Evolutionary conservation across 2,888 invertebrate genomes (phyloP).

Genomic region (Frankliniella intonsa): DNA sequence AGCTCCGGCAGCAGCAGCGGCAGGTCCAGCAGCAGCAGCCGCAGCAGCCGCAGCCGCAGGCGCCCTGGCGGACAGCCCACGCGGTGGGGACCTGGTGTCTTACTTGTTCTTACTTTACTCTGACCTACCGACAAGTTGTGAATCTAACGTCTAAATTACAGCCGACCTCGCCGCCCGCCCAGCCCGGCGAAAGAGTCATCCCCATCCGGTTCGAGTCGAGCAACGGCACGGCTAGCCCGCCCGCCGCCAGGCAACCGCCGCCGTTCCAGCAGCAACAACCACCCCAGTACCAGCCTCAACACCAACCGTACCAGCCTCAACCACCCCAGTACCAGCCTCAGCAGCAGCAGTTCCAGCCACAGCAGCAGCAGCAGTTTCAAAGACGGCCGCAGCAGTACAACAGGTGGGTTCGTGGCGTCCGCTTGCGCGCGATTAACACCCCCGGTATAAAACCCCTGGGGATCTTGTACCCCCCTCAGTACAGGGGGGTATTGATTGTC

Average conservation of each 20-base stretch:
- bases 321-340: slow-evolving; percentile 41
- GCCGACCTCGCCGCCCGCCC: not conserved
- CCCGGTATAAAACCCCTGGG: too few species aligned
- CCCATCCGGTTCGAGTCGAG: slow-evolving; percentile 56
- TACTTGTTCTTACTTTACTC: too few species aligned
- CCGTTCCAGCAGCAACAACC: slow-evolving; percentile 36
- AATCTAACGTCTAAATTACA: not conserved
- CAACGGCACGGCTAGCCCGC: slow-evolving; percentile 44
- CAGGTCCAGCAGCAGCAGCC: slow-evolving; percentile 38
- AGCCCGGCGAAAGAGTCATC: slow-evolving; percentile 55
- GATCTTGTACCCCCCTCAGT: too few species aligned
- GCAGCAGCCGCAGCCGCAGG: slow-evolving; percentile 31
- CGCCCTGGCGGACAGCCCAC: not conserved
- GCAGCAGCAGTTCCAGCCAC: slow-evolving; percentile 28
- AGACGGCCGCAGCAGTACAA: slow-evolving; percentile 21
- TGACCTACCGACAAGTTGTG: too few species aligned
- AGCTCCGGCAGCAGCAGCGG: slow-evolving; percentile 37
- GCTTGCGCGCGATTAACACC: too few species aligned
- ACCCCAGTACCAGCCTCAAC: slow-evolving; percentile 41
- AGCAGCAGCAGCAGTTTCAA: slow-evolving; percentile 29
- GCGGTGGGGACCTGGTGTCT: not conserved
- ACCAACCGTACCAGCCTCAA: slow-evolving; percentile 41
- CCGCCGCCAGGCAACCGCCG: slow-evolving; percentile 41
- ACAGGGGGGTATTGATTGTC: too few species aligned
- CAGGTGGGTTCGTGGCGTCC: slow-evolving; percentile 32